Evolutionary conservation across 30 jellyfish, hydroid and myxozoan species (phyloP).

Genomic region (Pelagia noctiluca): DNA sequence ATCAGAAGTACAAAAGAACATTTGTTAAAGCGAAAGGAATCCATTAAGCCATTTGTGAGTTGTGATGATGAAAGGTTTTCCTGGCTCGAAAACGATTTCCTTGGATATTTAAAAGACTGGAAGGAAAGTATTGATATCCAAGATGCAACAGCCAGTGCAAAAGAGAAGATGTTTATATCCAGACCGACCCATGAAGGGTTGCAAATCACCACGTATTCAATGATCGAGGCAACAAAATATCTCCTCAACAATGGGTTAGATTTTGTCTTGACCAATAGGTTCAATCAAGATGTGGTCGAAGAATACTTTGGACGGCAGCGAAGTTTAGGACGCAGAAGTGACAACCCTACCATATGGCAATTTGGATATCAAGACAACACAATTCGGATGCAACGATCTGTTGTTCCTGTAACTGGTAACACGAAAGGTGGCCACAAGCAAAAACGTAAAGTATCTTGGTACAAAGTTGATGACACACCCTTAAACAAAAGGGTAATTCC

Average conservation of each 20-base stretch:
- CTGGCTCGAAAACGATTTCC: constrained; percentile 20
- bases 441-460: constrained; percentile 31
- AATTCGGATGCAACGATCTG: too few species aligned
- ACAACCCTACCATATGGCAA: constrained; percentile 56
- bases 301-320: constrained; percentile 59
- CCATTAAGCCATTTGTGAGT: neutral
- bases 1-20: neutral
- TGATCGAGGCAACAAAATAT: constrained; percentile 21
- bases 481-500: too few species aligned
- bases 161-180: constrained; percentile 49
- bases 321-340: constrained; percentile 57
- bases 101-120: constrained; percentile 30
- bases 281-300: constrained; percentile 69
- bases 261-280: constrained; percentile 57
- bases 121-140: too few species aligned
- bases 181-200: constrained; percentile 44
- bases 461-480: constrained; percentile 13
- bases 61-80: neutral
- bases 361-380: constrained; percentile 60
- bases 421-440: too few species aligned
- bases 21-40: neutral
- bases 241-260: constrained; percentile 35
- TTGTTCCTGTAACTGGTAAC: too few species aligned
- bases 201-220: constrained; percentile 34
- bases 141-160: too few species aligned